Evolutionary conservation across 1,140 invertebrate species (phyloP).

Genomic region (Drosophila tani): DNA sequence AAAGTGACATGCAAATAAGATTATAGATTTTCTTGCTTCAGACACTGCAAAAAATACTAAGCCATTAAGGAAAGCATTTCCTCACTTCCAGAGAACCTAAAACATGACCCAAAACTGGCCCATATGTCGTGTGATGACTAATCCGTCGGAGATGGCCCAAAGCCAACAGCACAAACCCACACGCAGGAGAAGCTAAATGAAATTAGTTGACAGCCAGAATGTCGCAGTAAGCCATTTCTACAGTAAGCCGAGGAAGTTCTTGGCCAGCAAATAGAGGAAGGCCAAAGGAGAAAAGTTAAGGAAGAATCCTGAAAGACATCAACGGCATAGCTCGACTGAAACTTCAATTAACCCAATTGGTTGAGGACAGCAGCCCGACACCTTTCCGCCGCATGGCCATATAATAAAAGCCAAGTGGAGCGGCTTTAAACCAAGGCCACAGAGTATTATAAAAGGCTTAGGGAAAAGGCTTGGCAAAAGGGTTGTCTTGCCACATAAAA

Average conservation of each 20-base stretch:
- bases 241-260: slow-evolving; percentile 16
- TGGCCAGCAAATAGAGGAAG: background rate
- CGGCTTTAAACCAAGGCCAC: slow-evolving; percentile 38
- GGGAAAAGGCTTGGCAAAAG: slow-evolving; percentile 37
- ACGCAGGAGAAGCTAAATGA: slow-evolving; percentile 49
- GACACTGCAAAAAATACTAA: background rate
- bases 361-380: slow-evolving; percentile 21
- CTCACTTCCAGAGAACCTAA: slow-evolving; percentile 4
- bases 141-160: slow-evolving; percentile 45
- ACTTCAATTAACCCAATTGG: slow-evolving; percentile 78
- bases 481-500: slow-evolving; percentile 43
- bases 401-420: slow-evolving; percentile 39
- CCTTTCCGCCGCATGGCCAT: slow-evolving; percentile 28
- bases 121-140: slow-evolving; percentile 47
- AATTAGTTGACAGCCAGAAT: slow-evolving; percentile 77
- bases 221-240: slow-evolving; percentile 19
- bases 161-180: slow-evolving; percentile 35
- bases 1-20: background rate
- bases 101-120: slow-evolving; percentile 19
- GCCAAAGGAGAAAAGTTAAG: background rate
- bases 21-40: background rate
- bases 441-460: slow-evolving; percentile 64
- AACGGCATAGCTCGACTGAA: slow-evolving; percentile 47
- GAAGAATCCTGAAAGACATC: background rate
- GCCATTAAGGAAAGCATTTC: background rate